Conservation (phyloP, 1,140 invertebrate species). For the Drosophila ercepeae region DNA sequence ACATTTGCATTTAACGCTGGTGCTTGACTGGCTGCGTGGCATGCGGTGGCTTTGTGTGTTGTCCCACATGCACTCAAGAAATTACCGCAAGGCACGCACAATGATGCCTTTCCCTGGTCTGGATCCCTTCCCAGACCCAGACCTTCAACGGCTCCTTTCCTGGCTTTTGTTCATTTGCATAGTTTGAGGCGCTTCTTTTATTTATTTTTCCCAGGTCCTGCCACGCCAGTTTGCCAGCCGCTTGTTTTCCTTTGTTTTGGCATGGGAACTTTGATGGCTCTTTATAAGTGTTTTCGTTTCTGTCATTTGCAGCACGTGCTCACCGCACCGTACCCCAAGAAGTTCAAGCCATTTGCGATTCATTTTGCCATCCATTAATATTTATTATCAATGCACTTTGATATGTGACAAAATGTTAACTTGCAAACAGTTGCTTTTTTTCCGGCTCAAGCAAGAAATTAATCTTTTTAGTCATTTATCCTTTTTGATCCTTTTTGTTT, state of each 20-base stretch:
- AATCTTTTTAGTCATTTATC: too few relatives aligned
- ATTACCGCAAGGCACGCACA: conserved; percentile 65
- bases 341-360: background rate
- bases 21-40: conserved; percentile 36
- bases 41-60: conserved; percentile 41
- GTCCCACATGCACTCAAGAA: conserved; percentile 69
- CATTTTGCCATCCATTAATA: background rate
- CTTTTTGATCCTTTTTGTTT: background rate
- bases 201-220: conserved; percentile 7
- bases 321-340: conserved; percentile 14
- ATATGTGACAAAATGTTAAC: background rate
- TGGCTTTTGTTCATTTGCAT: conserved; percentile 58
- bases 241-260: conserved; percentile 48
- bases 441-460: too few relatives aligned
- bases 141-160: background rate
- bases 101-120: conserved; percentile 20
- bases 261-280: conserved; percentile 60
- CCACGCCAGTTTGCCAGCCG: conserved; percentile 39
- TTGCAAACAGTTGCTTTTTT: too few relatives aligned
- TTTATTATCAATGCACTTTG: background rate
- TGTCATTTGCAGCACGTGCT: conserved; percentile 37
- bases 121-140: background rate
- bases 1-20: conserved; percentile 50
- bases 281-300: conserved; percentile 60
- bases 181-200: conserved; percentile 42